phyloP scores from a whole-genome alignment of 2,888 invertebrate species.

The Graphium colonna region DNA sequence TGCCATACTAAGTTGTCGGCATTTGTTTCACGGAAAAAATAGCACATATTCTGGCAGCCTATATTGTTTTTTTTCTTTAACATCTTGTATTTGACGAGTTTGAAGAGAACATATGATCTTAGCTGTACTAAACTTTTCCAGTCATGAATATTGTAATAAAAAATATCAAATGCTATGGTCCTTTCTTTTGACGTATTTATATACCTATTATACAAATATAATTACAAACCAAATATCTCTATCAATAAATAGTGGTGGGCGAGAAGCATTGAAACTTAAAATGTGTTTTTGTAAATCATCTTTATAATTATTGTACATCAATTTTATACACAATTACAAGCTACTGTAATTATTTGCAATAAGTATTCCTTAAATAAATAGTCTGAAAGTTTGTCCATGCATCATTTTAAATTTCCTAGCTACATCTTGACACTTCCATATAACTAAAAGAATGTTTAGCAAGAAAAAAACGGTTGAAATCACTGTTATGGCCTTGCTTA shows the following conservation, averaged over 20 bases:
- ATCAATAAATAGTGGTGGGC: too few relatives aligned
- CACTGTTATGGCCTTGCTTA: background rate
- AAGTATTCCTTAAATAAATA: conserved; percentile 63
- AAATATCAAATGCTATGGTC: background rate
- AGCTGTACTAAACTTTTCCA: background rate
- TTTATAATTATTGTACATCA: conserved; percentile 34
- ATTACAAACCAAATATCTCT: conserved; percentile 8
- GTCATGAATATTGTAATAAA: background rate
- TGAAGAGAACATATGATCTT: background rate
- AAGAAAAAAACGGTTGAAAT: background rate
- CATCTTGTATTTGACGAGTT: background rate
- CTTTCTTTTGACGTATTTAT: conserved; percentile 10
- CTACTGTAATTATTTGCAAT: conserved; percentile 59
- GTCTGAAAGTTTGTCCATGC: conserved; percentile 49
- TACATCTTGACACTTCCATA: conserved; percentile 19
- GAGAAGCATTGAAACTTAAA: conserved; percentile 10
- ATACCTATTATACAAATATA: background rate
- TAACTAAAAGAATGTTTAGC: too few relatives aligned
- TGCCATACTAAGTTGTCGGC: conserved; percentile 22
- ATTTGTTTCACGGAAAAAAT: background rate
- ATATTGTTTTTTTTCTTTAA: background rate
- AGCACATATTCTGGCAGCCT: conserved; percentile 1
- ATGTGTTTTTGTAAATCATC: conserved; percentile 24
- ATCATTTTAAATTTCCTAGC: conserved; percentile 9
- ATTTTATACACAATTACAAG: conserved; percentile 57